phyloP scores from a whole-genome alignment of 2,113 vertebrate species.

The Parus major region DNA sequence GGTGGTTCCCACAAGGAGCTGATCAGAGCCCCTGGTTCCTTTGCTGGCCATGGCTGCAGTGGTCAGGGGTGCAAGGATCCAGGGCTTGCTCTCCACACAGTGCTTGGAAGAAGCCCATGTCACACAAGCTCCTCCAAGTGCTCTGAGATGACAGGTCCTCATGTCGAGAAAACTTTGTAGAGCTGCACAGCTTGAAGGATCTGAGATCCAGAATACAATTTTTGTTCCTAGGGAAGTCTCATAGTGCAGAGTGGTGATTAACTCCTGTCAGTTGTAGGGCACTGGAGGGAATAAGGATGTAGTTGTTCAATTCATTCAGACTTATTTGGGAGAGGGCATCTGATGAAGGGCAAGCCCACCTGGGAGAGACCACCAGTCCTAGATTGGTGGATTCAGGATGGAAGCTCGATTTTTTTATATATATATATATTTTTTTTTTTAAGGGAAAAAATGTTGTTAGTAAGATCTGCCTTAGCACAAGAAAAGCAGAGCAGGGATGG shows the following conservation, averaged over 20 bases:
- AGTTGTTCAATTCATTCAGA: neutral
- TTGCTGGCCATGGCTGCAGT: neutral
- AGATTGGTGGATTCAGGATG: conserved; percentile 43
- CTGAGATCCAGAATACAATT: neutral
- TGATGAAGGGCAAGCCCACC: neutral
- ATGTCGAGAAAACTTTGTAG: neutral
- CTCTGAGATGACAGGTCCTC: neutral
- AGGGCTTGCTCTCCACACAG: neutral
- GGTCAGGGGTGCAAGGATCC: neutral
- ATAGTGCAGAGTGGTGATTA: neutral
- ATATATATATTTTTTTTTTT: neutral
- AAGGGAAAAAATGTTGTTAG: neutral
- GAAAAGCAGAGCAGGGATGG: neutral
- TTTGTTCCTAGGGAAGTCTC: neutral
- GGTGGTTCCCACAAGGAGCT: neutral
- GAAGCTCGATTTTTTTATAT: neutral
- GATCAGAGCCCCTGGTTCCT: neutral
- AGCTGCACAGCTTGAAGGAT: neutral
- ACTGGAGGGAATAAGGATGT: neutral
- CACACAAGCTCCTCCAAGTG: neutral
- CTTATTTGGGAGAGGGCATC: neutral
- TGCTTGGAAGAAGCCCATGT: neutral
- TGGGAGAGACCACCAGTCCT: conserved; percentile 11
- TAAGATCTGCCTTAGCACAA: neutral
- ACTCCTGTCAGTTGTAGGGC: neutral